Percentiles rank a stretch among this genome's conserved stretches.
phyloP scores from a whole-genome alignment of 2,888 invertebrate species.

The Hirudinaria manillensis region DNA sequence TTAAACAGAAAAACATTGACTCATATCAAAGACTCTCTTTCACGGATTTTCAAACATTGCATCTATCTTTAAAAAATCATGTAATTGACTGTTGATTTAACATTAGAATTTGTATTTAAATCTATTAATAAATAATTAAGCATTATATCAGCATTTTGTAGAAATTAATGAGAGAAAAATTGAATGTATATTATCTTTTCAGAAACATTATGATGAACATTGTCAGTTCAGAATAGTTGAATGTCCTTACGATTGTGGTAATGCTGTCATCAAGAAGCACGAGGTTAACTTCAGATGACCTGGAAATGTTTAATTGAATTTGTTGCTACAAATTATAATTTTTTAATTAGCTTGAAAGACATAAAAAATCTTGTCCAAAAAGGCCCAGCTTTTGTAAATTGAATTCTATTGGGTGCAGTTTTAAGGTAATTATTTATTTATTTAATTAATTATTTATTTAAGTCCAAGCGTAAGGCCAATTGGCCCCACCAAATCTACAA shows the following conservation, averaged over 20 bases:
- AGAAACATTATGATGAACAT: constrained; percentile 18
- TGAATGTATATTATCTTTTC: neutral
- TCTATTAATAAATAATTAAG: too few relatives aligned
- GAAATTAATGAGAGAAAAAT: too few relatives aligned
- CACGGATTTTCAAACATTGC: too few relatives aligned
- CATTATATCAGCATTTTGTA: too few relatives aligned
- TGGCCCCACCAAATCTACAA: too few relatives aligned
- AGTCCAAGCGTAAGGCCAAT: too few relatives aligned
- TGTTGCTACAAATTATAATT: neutral
- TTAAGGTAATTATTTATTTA: neutral
- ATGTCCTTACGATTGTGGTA: constrained; percentile 9
- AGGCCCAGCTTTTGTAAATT: neutral
- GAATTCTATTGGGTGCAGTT: neutral
- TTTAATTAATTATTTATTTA: too few relatives aligned
- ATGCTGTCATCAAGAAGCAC: neutral
- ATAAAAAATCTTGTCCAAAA: neutral
- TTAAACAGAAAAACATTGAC: too few relatives aligned
- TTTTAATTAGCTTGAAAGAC: neutral
- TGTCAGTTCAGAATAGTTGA: constrained; percentile 1
- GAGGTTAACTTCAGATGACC: constrained; percentile 3
- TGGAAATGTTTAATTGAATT: neutral
- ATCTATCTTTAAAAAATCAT: too few relatives aligned
- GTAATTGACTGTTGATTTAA: too few relatives aligned
- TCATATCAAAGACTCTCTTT: too few relatives aligned
- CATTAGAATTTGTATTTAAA: too few relatives aligned